Base-by-base conservation (phyloP, 2,797 vertebrate genomes). In the Acanthurus leucopareius region DNA sequence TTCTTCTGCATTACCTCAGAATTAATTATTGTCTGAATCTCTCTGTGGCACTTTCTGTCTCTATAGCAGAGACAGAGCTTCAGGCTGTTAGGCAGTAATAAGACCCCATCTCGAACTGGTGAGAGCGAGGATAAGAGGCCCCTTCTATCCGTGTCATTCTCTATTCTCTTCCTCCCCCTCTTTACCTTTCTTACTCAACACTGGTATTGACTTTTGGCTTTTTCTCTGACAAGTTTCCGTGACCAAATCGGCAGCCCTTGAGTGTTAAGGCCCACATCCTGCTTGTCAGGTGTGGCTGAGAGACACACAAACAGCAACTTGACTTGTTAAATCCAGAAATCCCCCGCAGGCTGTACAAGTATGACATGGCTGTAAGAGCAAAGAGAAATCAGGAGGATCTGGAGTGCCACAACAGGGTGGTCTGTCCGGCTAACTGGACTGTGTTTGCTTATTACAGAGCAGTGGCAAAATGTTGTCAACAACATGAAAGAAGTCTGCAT, bases 311-410 rank as follows among this genome's bases (percentile, higher is more conserved):
- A 83, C 77, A 75, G 61, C 56, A 17, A 54, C 66, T 69, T 67
- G 77, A 90, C 79, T 88, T 82, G 84, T 86, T 86, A 83, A 82
- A 88, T 69, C 77, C 59, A 73, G 53, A 85, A 85, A 85, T 80
- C 78, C 77, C 85, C 78, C 19, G 35, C 73, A 77, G 86, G 81
- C 67, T 68, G 4, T 42, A 42, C 40, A 13, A 42, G 40, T 40
- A 69, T 77, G 74, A 82, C 75, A 86, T 16, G 53, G 69, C 76
- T 74, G 42, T 16, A 54, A 56, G 82, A 72, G 67, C 10, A 28
- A 69, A 77, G 22, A 59, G 63, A 86, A 63, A 75, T 73, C 62
- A 52, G 56, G 65, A 56, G 75, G 71, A 49, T 79, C 51, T 73
- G 69, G 25, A 25, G 53, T 40, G 69, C 53, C 62, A 67, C 20